Conservation (phyloP, 2,888 invertebrate genomes). For the Cryptocephalus primarius region DNA sequence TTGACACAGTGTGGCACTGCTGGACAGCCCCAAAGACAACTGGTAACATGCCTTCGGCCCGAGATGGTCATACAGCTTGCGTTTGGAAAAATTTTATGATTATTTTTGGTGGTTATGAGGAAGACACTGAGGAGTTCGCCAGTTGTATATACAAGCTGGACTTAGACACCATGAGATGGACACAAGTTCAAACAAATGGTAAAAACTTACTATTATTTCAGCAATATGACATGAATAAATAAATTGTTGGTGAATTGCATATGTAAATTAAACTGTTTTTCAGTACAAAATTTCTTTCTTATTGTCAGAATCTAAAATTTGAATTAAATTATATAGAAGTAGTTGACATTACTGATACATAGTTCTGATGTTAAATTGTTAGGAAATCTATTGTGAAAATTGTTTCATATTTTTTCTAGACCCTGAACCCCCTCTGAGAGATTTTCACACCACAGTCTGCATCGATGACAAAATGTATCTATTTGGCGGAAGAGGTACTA, state of each 20-base stretch:
- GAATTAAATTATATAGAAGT: too few relatives aligned
- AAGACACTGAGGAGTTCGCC: slow-evolving; percentile 68
- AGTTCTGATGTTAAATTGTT: too few relatives aligned
- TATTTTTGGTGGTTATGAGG: slow-evolving; percentile 87
- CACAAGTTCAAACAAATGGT: slow-evolving; percentile 50
- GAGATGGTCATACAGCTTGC: slow-evolving; percentile 89
- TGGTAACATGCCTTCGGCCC: slow-evolving; percentile 65
- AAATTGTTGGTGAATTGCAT: too few relatives aligned
- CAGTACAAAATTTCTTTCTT: background rate
- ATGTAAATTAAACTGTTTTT: background rate
- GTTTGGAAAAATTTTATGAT: slow-evolving; percentile 70
- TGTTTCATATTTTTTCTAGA: slow-evolving; percentile 20
- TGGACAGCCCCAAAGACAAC: slow-evolving; percentile 57
- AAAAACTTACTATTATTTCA: slow-evolving; percentile 13
- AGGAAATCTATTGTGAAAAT: background rate
- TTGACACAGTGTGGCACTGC: slow-evolving; percentile 58
- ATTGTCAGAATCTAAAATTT: too few relatives aligned
- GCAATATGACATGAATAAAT: too few relatives aligned
- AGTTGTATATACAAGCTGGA: slow-evolving; percentile 67
- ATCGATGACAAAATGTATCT: slow-evolving; percentile 73
- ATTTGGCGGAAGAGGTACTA: slow-evolving; percentile 72
- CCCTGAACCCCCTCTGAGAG: slow-evolving; percentile 49
- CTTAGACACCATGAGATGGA: slow-evolving; percentile 64
- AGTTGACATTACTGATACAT: too few relatives aligned
- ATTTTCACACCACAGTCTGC: slow-evolving; percentile 80